A percentile compares a stretch with the other conserved stretches of the same genome.
Evolutionary conservation across 2,888 invertebrate species (phyloP).

Genomic region (Neocrepidodera transversa): DNA sequence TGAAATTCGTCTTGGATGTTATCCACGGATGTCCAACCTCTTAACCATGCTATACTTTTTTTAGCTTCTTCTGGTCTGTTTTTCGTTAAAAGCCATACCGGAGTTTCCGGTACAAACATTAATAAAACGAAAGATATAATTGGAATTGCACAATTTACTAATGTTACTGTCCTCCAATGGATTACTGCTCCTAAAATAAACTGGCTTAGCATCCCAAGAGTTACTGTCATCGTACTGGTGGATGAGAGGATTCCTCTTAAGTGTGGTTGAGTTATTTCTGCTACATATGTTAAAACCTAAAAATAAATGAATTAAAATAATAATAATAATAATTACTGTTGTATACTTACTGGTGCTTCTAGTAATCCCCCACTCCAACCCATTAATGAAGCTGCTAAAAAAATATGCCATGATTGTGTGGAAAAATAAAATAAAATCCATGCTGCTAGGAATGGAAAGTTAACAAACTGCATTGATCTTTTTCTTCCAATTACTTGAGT

Average conservation of each 20-base stretch:
- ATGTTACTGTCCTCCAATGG: constrained; percentile 75
- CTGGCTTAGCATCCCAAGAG: constrained; percentile 77
- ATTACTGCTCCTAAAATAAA: constrained; percentile 76
- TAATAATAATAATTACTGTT: constrained; percentile 6
- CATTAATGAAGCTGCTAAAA: constrained; percentile 73
- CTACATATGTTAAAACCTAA: constrained; percentile 81
- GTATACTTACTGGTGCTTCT: constrained; percentile 76
- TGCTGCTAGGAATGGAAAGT: constrained; percentile 75
- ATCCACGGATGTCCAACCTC: constrained; percentile 75
- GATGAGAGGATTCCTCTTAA: constrained; percentile 78
- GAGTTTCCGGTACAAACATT: constrained; percentile 81
- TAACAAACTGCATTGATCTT: constrained; percentile 78
- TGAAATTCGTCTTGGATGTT: constrained; percentile 69
- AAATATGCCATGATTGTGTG: constrained; percentile 68
- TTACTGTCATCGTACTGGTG: constrained; percentile 77
- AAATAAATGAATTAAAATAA: too few relatives aligned
- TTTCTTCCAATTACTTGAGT: constrained; percentile 77
- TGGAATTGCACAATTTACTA: constrained; percentile 72
- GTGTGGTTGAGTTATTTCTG: constrained; percentile 83
- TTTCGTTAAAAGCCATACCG: constrained; percentile 78
- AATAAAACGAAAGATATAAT: constrained; percentile 70
- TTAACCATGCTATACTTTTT: constrained; percentile 76
- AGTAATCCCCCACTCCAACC: constrained; percentile 80
- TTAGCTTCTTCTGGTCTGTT: constrained; percentile 72
- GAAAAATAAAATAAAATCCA: constrained; percentile 79